These are phyloP conservation scores for Scaptomyza polygonia DNA, from an alignment of 2,888 invertebrate genomes.

Conservation along the genomic window DNA sequence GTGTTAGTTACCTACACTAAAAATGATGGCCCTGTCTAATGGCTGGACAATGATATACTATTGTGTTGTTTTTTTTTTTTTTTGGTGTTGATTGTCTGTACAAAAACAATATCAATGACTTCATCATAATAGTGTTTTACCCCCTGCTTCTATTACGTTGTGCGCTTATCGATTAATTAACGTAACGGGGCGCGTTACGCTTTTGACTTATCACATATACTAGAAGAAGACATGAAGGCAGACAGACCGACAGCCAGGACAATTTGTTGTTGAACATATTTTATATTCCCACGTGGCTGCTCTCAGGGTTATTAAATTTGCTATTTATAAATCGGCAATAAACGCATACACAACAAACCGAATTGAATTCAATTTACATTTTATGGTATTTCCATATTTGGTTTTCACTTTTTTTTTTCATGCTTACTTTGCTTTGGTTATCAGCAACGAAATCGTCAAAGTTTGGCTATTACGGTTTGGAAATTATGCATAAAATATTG, in stretches of 20 bases:
- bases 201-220: constrained; percentile 64
- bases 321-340: constrained; percentile 67
- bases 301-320: constrained; percentile 73
- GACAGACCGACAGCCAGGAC: constrained; percentile 30
- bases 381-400: constrained; percentile 6
- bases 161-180: constrained; percentile 75
- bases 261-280: constrained; percentile 56
- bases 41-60: constrained; percentile 51
- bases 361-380: constrained; percentile 30
- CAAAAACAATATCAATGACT: constrained; percentile 33
- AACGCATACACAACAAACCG: constrained; percentile 1
- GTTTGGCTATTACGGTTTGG: constrained; percentile 42
- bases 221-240: constrained; percentile 6
- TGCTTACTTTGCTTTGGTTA: constrained; percentile 49
- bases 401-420: constrained; percentile 9
- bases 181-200: constrained; percentile 74
- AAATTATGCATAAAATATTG: constrained; percentile 45
- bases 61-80: constrained; percentile 33
- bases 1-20: constrained; percentile 27
- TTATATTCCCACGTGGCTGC: constrained; percentile 73
- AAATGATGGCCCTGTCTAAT: constrained; percentile 65
- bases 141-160: not conserved
- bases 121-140: constrained; percentile 43
- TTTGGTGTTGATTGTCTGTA: constrained; percentile 41
- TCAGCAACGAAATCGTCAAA: constrained; percentile 62